Base-by-base conservation (phyloP, 2,797 vertebrate genomes). In the Cichlasoma orientale region DNA sequence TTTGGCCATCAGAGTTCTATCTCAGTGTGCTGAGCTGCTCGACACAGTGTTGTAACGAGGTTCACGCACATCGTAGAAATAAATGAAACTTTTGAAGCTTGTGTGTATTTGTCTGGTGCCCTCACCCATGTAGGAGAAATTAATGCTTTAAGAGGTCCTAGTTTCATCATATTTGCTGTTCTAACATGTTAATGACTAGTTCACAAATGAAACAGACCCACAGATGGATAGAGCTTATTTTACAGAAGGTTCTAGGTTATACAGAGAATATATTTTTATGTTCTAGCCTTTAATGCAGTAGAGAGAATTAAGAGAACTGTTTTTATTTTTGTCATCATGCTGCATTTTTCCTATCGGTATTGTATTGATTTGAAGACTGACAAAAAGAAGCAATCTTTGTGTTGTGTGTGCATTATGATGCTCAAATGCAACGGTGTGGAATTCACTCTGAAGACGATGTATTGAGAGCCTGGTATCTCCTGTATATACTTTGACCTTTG, bases 401-500 rank as follows among this genome's bases (percentile, higher is more conserved):
- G 90, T 92, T 85, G 90, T 91, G 91, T 90, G 74, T 91, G 88
- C 85, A 77, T 92, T 79, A 76, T 86, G 90, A 89, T 74, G 90
- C 85, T 91, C 81, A 89, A 88, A 92, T 82, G 89, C 83, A 87
- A 66, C 19, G 56, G 85, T 81, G 86, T 90, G 89, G 83, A 87
- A 76, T 90, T 90, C 84, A 92, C 89, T 87, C 83, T 79, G 89
- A 90, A 83, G 88, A 90, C 36, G 68, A 88, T 71, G 19, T 84
- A 52, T 83, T 80, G 87, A 90, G 70, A 92, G 91, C 88, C 89
- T 85, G 88, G 90, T 88, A 76, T 92, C 89, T 92, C 90, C 86
- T 95, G 93, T 95, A 94, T 85, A 96, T 95, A 96, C 87, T 94
- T 90, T 94, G 91, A 95, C 90, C 93, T 93, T 90, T 96, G 94